Conservation (phyloP, 2,797 vertebrate species). For the Typhlichthys subterraneus region DNA sequence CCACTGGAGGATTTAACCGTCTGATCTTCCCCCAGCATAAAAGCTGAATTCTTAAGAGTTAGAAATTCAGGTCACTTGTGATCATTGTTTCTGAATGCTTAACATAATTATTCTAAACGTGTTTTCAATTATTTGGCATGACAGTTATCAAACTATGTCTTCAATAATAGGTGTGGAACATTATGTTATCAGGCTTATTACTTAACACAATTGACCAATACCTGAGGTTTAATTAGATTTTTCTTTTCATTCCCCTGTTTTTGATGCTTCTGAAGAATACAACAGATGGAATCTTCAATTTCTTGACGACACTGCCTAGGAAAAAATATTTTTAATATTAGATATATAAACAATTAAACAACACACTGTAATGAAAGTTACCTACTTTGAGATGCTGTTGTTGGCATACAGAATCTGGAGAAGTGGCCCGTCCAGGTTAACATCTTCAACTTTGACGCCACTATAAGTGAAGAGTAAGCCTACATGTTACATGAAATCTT, state of each 20-base stretch:
- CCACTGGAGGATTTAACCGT: slow-evolving; percentile 62
- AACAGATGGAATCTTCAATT: slow-evolving; percentile 91
- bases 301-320: slow-evolving; percentile 92
- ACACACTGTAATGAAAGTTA: neutral
- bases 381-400: slow-evolving; percentile 94
- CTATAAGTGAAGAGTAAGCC: slow-evolving; percentile 66
- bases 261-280: slow-evolving; percentile 86
- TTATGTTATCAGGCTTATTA: neutral
- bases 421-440: slow-evolving; percentile 88
- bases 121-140: no score
- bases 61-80: neutral
- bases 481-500: neutral
- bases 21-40: slow-evolving; percentile 85
- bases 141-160: no score
- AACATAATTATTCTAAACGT: neutral
- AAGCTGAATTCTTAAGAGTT: slow-evolving; percentile 83
- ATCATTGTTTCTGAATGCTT: neutral
- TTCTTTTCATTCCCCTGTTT: slow-evolving; percentile 76
- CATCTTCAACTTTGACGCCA: slow-evolving; percentile 83
- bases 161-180: no score
- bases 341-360: neutral
- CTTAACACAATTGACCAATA: slow-evolving; percentile 42
- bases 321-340: neutral
- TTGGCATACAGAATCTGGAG: slow-evolving; percentile 94
- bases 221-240: slow-evolving; percentile 88